Base-by-base conservation (phyloP, 2,113 vertebrate species). In the Tringa solitaria region DNA sequence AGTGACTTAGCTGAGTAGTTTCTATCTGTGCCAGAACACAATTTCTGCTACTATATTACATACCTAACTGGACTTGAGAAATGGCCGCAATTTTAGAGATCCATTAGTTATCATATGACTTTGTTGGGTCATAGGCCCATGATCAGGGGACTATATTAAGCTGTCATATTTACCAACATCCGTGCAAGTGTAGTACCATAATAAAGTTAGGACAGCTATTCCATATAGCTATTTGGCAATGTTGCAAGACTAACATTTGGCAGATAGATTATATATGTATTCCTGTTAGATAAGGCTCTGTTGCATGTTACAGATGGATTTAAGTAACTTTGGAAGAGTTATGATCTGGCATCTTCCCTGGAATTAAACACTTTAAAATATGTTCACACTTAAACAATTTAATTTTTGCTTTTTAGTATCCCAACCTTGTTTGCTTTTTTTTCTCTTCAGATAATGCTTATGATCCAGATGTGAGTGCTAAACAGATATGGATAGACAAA, bases 401-500 rank as follows among this genome's bases (percentile, higher is more conserved):
- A 26, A 18, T 4, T 68, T n/a, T n/a, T 22, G 10, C 13, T 26
- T 46, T 14, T 63, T 21, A 7, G 32, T 63, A 7, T 65, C 30
- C 59, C 75, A 61, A 20, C 6, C 21, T 48, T n/a, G 18, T 64
- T 48, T 84, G 41, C 50, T 70, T 70, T 21, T 37, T 14, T 77
- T 59, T 57, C 59, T 65, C 86, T 90, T 93, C 60, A 99, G 99
- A 99, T 90, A 99, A 99, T 96, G 99, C 99, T 60, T 99, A 99
- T 4, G 99, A 99, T 95, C 99, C 99, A 77, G 99, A 99, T 94
- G 99, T 99, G 92, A 99, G 92, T 6, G 99, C 99, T 87, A 99
- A 98, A 37, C 98, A 99, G 94, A 98, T 99, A 85, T 99, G 99
- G 99, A 99, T 99, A 61, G 99, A 99, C 97, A 99, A 99, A 95